These are phyloP conservation scores for Galemys pyrenaicus DNA, from an alignment of 2,113 vertebrate species.

Conservation along the genomic window DNA sequence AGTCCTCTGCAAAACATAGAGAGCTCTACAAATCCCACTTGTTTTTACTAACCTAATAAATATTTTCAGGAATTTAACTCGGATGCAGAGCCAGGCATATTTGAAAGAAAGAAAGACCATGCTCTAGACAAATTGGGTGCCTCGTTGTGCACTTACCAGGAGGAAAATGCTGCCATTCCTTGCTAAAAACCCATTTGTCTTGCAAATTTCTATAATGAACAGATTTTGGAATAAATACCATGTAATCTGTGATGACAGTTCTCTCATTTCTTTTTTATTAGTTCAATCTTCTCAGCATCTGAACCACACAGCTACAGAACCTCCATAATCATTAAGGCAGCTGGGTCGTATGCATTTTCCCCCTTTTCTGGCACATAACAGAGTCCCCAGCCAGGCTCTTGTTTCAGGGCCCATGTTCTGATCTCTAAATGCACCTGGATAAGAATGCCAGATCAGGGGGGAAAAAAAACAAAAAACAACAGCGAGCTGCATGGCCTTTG, in stretches of 20 bases:
- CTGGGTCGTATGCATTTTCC: constrained; percentile 61
- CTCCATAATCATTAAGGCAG: constrained; percentile 81
- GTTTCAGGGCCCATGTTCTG: constrained; percentile 26
- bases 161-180: constrained; percentile 82
- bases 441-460: not conserved
- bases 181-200: constrained; percentile 86
- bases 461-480: not conserved
- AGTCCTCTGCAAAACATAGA: not conserved
- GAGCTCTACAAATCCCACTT: not conserved
- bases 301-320: constrained; percentile 79
- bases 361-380: constrained; percentile 74
- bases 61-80: constrained; percentile 74
- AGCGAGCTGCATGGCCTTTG: constrained; percentile 47
- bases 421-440: not conserved
- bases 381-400: constrained; percentile 55
- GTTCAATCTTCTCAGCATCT: constrained; percentile 86
- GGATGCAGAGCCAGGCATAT: constrained; percentile 72
- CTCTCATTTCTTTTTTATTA: constrained; percentile 88
- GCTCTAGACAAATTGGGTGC: constrained; percentile 56
- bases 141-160: constrained; percentile 76
- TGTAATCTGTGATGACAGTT: constrained; percentile 86
- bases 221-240: constrained; percentile 88
- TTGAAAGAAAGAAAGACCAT: constrained; percentile 41
- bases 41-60: constrained; percentile 44
- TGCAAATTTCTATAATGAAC: constrained; percentile 87